Base-by-base conservation (phyloP, 2,797 vertebrate genomes). In the Meda fulgida region DNA sequence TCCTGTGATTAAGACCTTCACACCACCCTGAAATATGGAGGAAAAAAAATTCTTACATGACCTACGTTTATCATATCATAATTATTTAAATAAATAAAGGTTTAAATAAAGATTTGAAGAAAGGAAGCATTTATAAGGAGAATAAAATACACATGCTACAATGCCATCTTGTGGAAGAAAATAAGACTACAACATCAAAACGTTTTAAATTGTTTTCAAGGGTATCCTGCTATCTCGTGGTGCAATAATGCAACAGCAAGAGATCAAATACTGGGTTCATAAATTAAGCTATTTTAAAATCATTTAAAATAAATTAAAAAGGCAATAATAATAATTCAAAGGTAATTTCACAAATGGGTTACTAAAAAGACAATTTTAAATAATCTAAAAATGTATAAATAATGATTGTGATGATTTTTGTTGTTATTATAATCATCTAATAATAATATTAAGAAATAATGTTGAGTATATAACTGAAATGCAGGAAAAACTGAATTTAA, bases 1-100 rank as follows among this genome's bases (percentile, higher is more conserved):
- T 31, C 98, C 98, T 7, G 98, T 99, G 93, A 99, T 99, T 89
- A 99, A 96, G 89, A 99, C 98, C 94, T 99, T 99, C 85, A 99
- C 98, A 82, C 98, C 98, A 88, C 98, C 98, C 98, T 99, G 90
- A 48, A 87, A 93, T 43, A 89, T 38, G 34, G 19, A 85, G 23
- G 66, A 18, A 65, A 40, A 81, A 36, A 53, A 51, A 63, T 21
- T 5, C 40, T 67, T 46, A 84, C 18, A 83, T 46, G 38, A 71
- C 38, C 51, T 13, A 53, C 14, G 71, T 23, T 76, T 26, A 58
- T 58, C 23, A 77, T 58, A 43, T 19, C 21, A 34, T 69, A n/a
- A 16, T 36, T n/a, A n/a, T 36, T 66, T 0, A 67, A 48, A 23
- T 34, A 51, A 65, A 65, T 65, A 31, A 29, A 7, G 13, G 1